Base-by-base conservation (phyloP, 2,797 vertebrate genomes). In the Cyclopterus lumpus region DNA sequence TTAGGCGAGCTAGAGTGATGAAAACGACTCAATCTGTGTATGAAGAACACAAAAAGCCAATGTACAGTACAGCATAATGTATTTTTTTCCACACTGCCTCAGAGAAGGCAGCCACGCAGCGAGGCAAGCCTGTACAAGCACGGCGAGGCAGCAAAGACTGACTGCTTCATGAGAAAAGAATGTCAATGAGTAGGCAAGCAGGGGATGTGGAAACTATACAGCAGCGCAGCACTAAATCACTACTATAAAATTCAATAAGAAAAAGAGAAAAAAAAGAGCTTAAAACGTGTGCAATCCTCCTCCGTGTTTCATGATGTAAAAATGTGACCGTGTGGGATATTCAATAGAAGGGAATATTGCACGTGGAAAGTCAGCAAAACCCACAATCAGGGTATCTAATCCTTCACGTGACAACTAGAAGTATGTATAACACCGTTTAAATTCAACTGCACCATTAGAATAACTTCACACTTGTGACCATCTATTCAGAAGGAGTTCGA, bases 141-240 rank as follows among this genome's bases (percentile, higher is more conserved):
- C 20, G 11, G 59, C 22, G 20, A 64, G 55, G 77, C 54, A 73
- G 70, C 64, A 61, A 53, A n/a, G 58, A 83, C 54, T 1, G 40
- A 77, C 66, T 86, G 87, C 71, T 87, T 92, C 91, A 91, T 67
- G 16, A 80, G 68, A 69, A 86, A 93, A 90, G 89, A 93, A 93
- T 93, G 87, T 86, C 83, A 84, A 87, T 67, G 75, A 88, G 79
- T 9, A 80, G 51, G 71, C 66, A 67, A 73, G 82, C n/a, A 80
- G 44, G 62, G 65, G 70, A 77, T 40, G 69, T 34, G 66, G 59
- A 88, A 79, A 73, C 55, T 57, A 57, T 4, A 51, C 14, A 60
- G 61, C 75, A 68, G 74, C 6, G 1, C 1, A 1, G 44, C 16
- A 32, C 22, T 6, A 54, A 40, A 73, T 67, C 70, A 49, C 77